Percentiles rank a stretch among this genome's conserved stretches.
Evolutionary conservation across 2,888 invertebrate species (phyloP).

Genomic region (Elysia crispata): DNA sequence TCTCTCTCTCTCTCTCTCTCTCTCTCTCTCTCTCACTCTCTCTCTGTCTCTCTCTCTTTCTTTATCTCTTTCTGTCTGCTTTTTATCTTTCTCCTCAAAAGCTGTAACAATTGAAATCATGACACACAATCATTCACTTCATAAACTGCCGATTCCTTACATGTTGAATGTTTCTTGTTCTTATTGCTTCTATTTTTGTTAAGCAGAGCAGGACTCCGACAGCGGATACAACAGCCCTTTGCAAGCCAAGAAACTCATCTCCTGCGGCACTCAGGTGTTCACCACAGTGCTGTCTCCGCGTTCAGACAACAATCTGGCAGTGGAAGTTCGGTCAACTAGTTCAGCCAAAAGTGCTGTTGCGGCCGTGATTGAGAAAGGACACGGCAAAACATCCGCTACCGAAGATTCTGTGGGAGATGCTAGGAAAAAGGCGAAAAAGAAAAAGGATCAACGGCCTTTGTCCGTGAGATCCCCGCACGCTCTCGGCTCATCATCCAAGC

Average conservation of each 20-base stretch:
- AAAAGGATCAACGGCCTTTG: slow-evolving; percentile 12
- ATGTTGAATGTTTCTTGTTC: not conserved
- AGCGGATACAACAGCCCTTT: slow-evolving; percentile 73
- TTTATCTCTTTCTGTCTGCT: not conserved
- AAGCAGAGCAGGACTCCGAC: slow-evolving; percentile 66
- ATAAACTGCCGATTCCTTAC: not conserved
- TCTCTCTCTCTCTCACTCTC: not conserved
- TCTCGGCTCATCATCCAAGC: slow-evolving; percentile 29
- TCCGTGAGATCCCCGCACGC: not conserved
- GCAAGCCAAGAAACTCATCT: slow-evolving; percentile 67
- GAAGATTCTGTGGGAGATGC: no score
- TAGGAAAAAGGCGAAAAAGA: not conserved
- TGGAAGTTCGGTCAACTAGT: not conserved
- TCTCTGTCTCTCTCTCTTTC: not conserved
- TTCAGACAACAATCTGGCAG: not conserved
- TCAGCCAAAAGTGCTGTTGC: no score
- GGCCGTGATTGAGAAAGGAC: no score
- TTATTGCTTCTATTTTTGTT: no score
- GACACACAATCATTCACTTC: not conserved
- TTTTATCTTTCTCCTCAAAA: not conserved
- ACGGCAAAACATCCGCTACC: no score
- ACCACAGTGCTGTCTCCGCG: not conserved
- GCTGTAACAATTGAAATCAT: not conserved
- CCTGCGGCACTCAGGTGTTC: slow-evolving; percentile 60
- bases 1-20: slow-evolving; percentile 5